Conservation (phyloP, 2,113 vertebrate genomes). For the Grallaria varia region DNA sequence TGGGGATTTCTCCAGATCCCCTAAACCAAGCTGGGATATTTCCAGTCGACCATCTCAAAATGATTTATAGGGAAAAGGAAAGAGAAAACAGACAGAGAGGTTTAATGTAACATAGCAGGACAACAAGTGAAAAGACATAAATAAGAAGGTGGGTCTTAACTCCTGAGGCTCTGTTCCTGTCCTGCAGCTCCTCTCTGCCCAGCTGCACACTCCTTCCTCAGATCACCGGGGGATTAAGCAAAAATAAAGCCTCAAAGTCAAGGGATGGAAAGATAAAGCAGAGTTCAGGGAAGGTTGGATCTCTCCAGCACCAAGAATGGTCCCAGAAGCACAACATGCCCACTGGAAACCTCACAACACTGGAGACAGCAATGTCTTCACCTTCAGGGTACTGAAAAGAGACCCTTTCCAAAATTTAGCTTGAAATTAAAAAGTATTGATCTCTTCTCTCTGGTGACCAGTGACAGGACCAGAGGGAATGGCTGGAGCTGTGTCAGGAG, state of each 20-base stretch:
- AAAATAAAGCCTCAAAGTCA: not conserved
- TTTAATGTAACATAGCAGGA: not conserved
- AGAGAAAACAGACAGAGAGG: not conserved
- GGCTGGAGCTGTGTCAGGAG: not conserved
- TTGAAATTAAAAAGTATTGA: not conserved
- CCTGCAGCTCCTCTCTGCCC: not conserved
- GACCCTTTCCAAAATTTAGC: not conserved
- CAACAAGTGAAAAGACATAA: not conserved
- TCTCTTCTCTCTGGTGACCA: not conserved
- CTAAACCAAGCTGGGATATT: not conserved
- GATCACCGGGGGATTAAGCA: not conserved
- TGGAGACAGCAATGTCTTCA: not conserved
- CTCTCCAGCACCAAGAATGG: not conserved
- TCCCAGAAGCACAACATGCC: not conserved
- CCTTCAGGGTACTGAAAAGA: not conserved
- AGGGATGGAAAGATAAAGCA: not conserved
- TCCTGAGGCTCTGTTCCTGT: not conserved
- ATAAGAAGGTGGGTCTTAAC: not conserved
- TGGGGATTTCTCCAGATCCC: not conserved
- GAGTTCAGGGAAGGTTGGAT: not conserved
- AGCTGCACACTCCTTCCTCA: not conserved
- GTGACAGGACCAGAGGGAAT: not conserved
- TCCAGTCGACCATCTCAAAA: accelerated
- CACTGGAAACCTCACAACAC: not conserved
- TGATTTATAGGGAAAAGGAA: not conserved